Evolutionary conservation across 2,113 vertebrate species (phyloP).

Genomic region (Neopipo cinnamomea): DNA sequence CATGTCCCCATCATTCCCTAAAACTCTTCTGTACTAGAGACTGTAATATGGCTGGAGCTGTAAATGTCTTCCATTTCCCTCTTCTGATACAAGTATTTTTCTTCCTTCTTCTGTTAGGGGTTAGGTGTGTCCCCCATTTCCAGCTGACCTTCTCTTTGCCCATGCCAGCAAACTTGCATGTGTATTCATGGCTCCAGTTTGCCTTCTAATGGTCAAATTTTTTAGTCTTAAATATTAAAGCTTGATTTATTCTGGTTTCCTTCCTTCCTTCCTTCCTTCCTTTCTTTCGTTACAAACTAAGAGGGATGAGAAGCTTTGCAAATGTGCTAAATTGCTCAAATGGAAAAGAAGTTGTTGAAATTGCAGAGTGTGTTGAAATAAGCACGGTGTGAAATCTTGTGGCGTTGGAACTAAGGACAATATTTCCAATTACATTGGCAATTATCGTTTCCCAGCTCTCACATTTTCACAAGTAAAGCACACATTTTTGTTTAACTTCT

Average conservation of each 20-base stretch:
- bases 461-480: background rate
- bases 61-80: background rate
- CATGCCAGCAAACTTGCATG: background rate
- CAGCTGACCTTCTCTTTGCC: background rate
- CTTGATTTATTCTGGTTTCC: background rate
- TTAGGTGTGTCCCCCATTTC: background rate
- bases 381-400: background rate
- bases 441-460: background rate
- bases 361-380: background rate
- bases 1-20: background rate
- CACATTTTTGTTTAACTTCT: background rate
- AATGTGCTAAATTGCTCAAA: background rate
- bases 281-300: background rate
- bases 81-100: background rate
- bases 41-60: background rate
- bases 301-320: background rate
- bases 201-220: background rate
- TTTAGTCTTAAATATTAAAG: background rate
- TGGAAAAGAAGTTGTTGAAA: background rate
- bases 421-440: background rate
- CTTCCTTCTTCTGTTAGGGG: background rate
- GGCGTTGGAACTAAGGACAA: background rate
- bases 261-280: background rate
- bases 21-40: background rate
- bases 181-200: background rate